phyloP scores from a whole-genome alignment of 2,113 vertebrate genomes.

The Leucosticte australis region DNA sequence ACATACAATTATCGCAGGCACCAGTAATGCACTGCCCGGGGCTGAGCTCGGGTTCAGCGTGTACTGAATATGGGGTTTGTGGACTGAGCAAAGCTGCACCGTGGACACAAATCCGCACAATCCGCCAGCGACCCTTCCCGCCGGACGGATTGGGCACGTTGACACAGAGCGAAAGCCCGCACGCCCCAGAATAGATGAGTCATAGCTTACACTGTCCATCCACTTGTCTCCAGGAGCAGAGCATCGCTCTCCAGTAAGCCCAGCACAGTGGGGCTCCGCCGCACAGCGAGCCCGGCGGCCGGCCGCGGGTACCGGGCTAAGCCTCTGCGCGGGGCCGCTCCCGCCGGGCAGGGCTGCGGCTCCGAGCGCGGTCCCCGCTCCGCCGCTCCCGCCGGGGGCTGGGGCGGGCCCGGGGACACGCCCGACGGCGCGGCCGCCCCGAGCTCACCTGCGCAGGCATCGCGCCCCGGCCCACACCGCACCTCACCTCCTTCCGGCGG shows the following conservation, averaged over 20 bases:
- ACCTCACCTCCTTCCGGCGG: slow-evolving; percentile 86
- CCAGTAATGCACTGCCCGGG: fast-evolving
- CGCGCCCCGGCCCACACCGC: too few species aligned
- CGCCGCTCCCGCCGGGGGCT: background rate
- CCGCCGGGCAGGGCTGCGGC: background rate
- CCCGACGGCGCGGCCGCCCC: background rate
- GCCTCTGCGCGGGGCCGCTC: background rate
- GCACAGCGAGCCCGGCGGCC: background rate
- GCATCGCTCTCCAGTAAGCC: fast-evolving
- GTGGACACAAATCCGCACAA: background rate
- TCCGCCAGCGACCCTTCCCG: fast-evolving
- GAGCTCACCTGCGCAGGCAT: background rate
- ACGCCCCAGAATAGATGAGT: background rate
- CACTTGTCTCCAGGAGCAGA: background rate
- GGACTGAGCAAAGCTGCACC: background rate
- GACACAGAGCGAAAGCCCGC: background rate
- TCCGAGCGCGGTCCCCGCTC: background rate
- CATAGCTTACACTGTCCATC: background rate
- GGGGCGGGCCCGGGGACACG: background rate
- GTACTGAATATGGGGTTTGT: fast-evolving
- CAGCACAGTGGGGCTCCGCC: background rate
- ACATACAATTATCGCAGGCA: fast-evolving
- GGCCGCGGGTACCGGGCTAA: background rate
- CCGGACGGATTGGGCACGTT: background rate
- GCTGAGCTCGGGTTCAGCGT: fast-evolving